Base-by-base conservation (phyloP, 2,797 vertebrate genomes). In the Falco peregrinus region DNA sequence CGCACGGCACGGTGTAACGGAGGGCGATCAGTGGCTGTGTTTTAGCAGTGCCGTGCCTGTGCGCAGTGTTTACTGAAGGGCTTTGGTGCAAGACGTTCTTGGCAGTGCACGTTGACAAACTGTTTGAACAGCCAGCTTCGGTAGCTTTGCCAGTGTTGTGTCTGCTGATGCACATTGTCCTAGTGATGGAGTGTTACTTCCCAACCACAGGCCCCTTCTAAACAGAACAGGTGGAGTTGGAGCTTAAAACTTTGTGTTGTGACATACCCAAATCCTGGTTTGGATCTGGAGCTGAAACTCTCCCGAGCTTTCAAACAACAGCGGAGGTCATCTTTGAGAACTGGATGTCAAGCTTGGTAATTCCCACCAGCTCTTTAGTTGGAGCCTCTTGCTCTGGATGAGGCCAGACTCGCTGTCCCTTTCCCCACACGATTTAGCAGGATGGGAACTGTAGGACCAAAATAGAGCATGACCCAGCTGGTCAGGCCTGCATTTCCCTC, bases 1-100 rank as follows among this genome's bases (percentile, higher is more conserved):
- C 2, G 2, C 3, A 0, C 33, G 29, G 65, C 33, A 16, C 4
- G 5, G 43, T 14, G 4, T 69, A 19, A 18, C 0, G 5, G 47
- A 56, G 78, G 15, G 71, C 3, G 6, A 35, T 37, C 4, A 1
- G 65, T 65, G 64, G 53, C 67, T 48, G 57, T n/a, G 17, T 60
- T 84, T 64, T 14, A 83, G 51, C 43, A 69, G 63, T 3, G 16
- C 60, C 5, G 1, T 41, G 57, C 14, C 22, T 47, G 39, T 17
- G 15, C 0, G 0, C 8, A 12, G 33, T 84, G 54, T 90, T 92
- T 84, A 28, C 59, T 39, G 56, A 74, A 70, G 81, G 43, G 68
- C 84, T 88, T 67, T 48, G 50, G 45, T 54, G 73, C 73, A 78
- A 68, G 69, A 47, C 69, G 31, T 65, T 9, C 41, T 69, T 50